Evolutionary conservation across 2,797 vertebrate genomes (phyloP).

Genomic region (Craterocephalus amniculus): DNA sequence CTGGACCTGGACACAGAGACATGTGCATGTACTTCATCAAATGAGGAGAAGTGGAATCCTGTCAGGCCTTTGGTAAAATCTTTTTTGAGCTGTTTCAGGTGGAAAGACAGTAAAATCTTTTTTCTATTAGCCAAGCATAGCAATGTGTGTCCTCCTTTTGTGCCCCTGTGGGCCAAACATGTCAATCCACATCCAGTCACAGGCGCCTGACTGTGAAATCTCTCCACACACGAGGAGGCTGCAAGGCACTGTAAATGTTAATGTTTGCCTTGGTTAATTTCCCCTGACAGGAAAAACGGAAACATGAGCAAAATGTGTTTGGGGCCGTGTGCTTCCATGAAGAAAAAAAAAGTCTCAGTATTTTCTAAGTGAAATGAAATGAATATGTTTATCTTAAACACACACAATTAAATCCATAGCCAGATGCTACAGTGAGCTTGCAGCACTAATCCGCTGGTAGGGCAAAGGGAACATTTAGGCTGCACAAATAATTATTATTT

Average conservation of each 20-base stretch:
- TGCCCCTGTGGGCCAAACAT: slow-evolving; percentile 46
- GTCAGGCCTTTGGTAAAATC: neutral
- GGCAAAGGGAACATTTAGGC: slow-evolving; percentile 11
- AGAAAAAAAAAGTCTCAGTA: slow-evolving; percentile 10
- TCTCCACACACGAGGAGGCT: slow-evolving; percentile 34
- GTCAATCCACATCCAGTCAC: slow-evolving; percentile 51
- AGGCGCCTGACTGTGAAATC: slow-evolving; percentile 51
- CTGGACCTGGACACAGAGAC: slow-evolving; percentile 86
- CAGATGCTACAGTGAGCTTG: slow-evolving; percentile 44
- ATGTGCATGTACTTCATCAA: neutral
- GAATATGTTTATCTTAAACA: slow-evolving; percentile 14
- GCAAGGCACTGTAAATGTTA: slow-evolving; percentile 38
- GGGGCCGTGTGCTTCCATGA: neutral
- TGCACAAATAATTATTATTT: slow-evolving; percentile 30
- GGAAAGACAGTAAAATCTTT: slow-evolving; percentile 5
- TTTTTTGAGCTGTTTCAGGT: slow-evolving; percentile 4
- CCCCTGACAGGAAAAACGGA: slow-evolving; percentile 31
- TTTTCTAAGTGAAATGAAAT: slow-evolving; percentile 18
- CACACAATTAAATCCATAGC: slow-evolving; percentile 26
- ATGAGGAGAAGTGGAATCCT: neutral
- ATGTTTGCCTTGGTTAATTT: slow-evolving; percentile 49
- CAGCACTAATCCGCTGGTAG: slow-evolving; percentile 39
- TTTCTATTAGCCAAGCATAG: slow-evolving; percentile 13
- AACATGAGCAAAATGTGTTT: slow-evolving; percentile 26
- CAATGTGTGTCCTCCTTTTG: slow-evolving; percentile 33